phyloP scores from a whole-genome alignment of 2,888 invertebrate species.

The Mongoloraphidia duomilia region DNA sequence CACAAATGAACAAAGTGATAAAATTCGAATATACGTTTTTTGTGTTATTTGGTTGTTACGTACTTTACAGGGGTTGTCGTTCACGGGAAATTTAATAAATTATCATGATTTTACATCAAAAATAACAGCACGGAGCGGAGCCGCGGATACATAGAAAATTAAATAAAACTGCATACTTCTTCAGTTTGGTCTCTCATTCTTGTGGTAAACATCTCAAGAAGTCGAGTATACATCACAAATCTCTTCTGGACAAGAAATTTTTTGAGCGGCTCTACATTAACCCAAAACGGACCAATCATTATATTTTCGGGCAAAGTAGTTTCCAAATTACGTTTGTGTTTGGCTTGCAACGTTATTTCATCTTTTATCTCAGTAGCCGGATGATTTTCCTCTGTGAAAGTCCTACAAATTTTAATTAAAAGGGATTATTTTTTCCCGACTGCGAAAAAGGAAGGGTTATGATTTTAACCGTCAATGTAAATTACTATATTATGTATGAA shows the following conservation, averaged over 20 bases:
- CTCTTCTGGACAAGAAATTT: slow-evolving; percentile 55
- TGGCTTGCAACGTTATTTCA: slow-evolving; percentile 53
- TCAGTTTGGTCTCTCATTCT: slow-evolving; percentile 51
- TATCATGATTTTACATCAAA: too few species aligned
- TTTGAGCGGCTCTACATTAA: slow-evolving; percentile 53
- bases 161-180: slow-evolving; percentile 29
- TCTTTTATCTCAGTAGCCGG: slow-evolving; percentile 53
- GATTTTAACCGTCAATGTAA: too few species aligned
- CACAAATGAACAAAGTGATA: too few species aligned
- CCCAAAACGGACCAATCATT: slow-evolving; percentile 60
- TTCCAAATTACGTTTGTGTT: slow-evolving; percentile 49
- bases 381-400: slow-evolving; percentile 44
- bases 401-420: slow-evolving; percentile 23
- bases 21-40: too few species aligned
- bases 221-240: slow-evolving; percentile 47
- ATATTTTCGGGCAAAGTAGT: slow-evolving; percentile 53
- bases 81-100: too few species aligned
- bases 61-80: too few species aligned
- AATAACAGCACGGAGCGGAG: too few species aligned
- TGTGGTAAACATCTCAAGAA: slow-evolving; percentile 57
- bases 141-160: too few species aligned
- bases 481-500: too few species aligned
- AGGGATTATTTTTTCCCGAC: background rate
- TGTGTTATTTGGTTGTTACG: too few species aligned
- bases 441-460: too few species aligned